These are phyloP conservation scores for Colossoma macropomum DNA, from an alignment of 2,113 vertebrate genomes.

Conservation along the genomic window DNA sequence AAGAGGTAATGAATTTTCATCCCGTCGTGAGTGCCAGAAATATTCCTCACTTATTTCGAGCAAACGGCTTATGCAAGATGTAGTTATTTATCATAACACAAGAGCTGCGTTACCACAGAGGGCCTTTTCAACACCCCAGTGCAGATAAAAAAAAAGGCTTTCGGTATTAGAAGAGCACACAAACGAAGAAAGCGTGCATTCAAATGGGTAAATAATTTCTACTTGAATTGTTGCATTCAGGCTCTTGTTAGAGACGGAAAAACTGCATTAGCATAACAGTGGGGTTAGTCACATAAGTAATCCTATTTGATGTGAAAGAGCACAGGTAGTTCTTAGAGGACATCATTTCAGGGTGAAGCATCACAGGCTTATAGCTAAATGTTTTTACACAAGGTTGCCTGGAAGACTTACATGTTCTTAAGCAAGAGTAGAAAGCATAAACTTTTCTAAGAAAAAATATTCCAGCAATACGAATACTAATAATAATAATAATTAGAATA, in stretches of 20 bases:
- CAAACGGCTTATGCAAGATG: conserved; percentile 49
- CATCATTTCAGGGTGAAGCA: background rate
- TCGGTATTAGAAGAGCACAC: conserved; percentile 9
- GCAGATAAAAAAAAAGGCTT: conserved; percentile 20
- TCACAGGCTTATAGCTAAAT: background rate
- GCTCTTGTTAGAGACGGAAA: conserved; percentile 5
- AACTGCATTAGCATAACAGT: conserved; percentile 14
- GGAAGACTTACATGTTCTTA: background rate
- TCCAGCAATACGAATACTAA: no score
- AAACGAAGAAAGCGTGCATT: conserved; percentile 7
- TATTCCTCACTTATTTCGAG: conserved; percentile 53
- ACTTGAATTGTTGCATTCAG: conserved; percentile 15
- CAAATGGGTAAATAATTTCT: conserved; percentile 18
- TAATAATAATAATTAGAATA: no score
- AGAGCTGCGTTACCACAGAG: conserved; percentile 23
- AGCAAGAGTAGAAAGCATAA: background rate
- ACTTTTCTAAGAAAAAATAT: no score
- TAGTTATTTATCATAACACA: conserved; percentile 45
- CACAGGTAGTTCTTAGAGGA: conserved; percentile 5
- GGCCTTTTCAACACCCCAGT: conserved; percentile 27
- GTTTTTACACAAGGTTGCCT: background rate
- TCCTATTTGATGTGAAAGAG: conserved; percentile 11
- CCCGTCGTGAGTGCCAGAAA: conserved; percentile 51
- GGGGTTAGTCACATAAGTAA: conserved; percentile 15
- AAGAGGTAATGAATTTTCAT: conserved; percentile 55